Conservation (phyloP, 23 tunicate species). For the Botrylloides violaceus region DNA sequence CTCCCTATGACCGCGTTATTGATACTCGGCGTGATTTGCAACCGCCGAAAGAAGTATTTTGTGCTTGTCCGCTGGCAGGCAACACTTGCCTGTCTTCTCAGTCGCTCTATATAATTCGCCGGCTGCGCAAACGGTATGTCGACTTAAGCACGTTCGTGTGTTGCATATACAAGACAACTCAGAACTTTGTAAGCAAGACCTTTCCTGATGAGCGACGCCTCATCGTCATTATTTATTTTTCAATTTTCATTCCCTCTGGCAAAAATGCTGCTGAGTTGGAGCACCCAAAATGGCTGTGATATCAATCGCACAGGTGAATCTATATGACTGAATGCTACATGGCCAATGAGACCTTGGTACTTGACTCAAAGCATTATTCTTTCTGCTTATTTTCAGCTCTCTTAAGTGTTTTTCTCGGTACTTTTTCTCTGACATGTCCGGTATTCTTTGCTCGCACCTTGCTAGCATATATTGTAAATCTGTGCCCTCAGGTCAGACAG, state of each 20-base stretch:
- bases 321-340: background rate
- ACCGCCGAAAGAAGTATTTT: background rate
- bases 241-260: background rate
- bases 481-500: constrained; percentile 35
- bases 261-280: background rate
- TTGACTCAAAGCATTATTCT: constrained; percentile 1
- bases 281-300: no score
- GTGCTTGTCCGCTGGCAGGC: background rate
- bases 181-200: background rate
- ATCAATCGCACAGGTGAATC: background rate
- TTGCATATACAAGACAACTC: constrained; percentile 1
- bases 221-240: background rate
- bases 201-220: background rate
- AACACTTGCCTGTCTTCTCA: no score
- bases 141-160: constrained; percentile 2
- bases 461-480: background rate
- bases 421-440: background rate
- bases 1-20: background rate
- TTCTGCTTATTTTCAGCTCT: background rate
- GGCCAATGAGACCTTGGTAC: background rate
- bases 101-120: background rate
- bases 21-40: no score
- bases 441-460: constrained; percentile 10
- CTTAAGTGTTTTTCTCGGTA: background rate
- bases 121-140: background rate